These are phyloP conservation scores for Sesamia nonagrioides DNA, from an alignment of 1,140 invertebrate genomes.

Conservation along the genomic window DNA sequence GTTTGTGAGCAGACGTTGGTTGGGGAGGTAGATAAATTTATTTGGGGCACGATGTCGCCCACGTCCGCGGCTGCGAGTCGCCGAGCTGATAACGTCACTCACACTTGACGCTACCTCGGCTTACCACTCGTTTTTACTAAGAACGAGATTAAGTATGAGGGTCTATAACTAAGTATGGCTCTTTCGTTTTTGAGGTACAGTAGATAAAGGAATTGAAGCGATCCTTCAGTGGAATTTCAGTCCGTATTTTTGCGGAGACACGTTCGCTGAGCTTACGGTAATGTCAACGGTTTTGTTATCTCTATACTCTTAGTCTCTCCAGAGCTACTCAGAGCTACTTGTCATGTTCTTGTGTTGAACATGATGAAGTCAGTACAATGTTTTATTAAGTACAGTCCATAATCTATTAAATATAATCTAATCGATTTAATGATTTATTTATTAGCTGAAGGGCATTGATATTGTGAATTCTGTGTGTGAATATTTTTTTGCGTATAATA, in stretches of 20 bases:
- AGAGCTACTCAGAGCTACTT: slow-evolving; percentile 9
- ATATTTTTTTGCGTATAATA: no score
- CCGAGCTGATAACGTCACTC: slow-evolving; percentile 76
- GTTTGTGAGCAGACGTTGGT: slow-evolving; percentile 67
- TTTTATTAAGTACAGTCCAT: neutral
- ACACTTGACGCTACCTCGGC: slow-evolving; percentile 68
- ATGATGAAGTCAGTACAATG: neutral
- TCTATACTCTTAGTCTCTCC: neutral
- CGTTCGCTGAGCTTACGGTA: slow-evolving; percentile 30
- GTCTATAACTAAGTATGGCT: slow-evolving; percentile 54
- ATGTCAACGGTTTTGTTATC: slow-evolving; percentile 34
- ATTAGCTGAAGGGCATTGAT: no score
- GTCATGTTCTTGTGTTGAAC: neutral
- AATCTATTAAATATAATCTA: neutral
- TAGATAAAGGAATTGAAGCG: slow-evolving; percentile 46
- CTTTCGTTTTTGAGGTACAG: slow-evolving; percentile 34
- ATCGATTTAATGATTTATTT: no score
- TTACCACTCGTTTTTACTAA: slow-evolving; percentile 61
- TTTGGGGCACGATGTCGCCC: slow-evolving; percentile 60
- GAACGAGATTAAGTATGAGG: slow-evolving; percentile 65
- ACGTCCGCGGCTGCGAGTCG: slow-evolving; percentile 63
- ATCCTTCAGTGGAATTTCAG: slow-evolving; percentile 41
- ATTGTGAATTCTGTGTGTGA: no score
- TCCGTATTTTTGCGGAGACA: slow-evolving; percentile 34
- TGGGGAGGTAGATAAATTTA: slow-evolving; percentile 69